phyloP scores from a whole-genome alignment of 2,113 vertebrate genomes.

The Zootoca vivipara region DNA sequence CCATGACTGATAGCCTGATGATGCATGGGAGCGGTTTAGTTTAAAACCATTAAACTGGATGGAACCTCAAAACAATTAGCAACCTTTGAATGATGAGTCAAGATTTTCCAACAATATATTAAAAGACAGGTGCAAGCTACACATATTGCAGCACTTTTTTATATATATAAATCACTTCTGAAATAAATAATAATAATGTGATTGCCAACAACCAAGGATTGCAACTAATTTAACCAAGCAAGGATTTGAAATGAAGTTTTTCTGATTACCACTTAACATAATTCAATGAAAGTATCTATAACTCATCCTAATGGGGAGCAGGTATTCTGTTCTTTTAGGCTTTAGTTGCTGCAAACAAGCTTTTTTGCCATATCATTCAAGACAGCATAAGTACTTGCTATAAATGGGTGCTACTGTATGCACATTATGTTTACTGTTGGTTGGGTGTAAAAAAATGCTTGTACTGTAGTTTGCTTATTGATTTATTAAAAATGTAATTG shows the following conservation, averaged over 20 bases:
- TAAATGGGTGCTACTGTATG: background rate
- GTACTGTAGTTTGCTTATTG: background rate
- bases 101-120: background rate
- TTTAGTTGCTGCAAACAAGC: conserved; percentile 22
- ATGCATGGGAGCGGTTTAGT: background rate
- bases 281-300: conserved; percentile 20
- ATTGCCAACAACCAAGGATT: background rate
- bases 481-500: background rate
- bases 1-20: conserved; percentile 15
- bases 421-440: background rate
- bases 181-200: background rate
- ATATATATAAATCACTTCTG: background rate
- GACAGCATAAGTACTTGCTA: background rate
- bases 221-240: background rate
- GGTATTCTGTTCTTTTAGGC: background rate
- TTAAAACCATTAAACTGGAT: no score
- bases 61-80: background rate
- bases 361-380: conserved; percentile 26
- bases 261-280: conserved; percentile 44
- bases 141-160: background rate
- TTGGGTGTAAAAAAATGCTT: background rate
- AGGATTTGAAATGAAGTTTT: conserved; percentile 29
- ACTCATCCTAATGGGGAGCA: conserved; percentile 27
- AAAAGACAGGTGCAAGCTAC: background rate
- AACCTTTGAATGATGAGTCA: background rate